Evolutionary conservation across 2,797 vertebrate genomes (phyloP).

Genomic region (Aulostomus chinensis): DNA sequence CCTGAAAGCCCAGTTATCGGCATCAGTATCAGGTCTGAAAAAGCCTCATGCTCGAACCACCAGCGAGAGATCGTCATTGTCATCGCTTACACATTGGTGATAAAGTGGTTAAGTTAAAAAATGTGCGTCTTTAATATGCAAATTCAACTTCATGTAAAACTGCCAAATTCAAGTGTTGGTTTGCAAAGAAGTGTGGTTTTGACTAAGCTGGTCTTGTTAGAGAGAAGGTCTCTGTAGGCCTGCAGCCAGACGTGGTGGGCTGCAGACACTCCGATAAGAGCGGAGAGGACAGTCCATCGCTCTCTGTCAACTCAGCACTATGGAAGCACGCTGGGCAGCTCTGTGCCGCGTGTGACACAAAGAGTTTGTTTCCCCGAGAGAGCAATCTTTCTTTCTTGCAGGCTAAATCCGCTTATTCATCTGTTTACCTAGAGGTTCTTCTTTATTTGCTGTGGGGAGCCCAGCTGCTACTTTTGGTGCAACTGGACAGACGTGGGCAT

Average conservation of each 20-base stretch:
- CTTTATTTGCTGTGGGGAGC: slow-evolving; percentile 43
- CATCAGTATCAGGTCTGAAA: no score
- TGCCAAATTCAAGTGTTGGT: slow-evolving; percentile 8
- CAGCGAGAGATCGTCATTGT: not conserved
- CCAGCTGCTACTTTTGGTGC: slow-evolving; percentile 35
- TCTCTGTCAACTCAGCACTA: slow-evolving; percentile 59
- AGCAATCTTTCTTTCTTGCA: slow-evolving; percentile 59
- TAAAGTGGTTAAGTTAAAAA: not conserved
- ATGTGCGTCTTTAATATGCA: slow-evolving; percentile 8
- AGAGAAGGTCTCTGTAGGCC: slow-evolving; percentile 48
- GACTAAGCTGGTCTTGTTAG: no score
- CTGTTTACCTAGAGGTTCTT: slow-evolving; percentile 59
- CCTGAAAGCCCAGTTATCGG: no score
- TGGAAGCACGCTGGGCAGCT: slow-evolving; percentile 42
- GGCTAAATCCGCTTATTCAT: slow-evolving; percentile 64
- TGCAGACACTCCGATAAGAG: slow-evolving; percentile 71
- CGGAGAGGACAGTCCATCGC: slow-evolving; percentile 58
- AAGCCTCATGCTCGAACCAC: no score
- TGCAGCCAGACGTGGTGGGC: slow-evolving; percentile 55
- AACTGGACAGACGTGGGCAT: slow-evolving; percentile 21
- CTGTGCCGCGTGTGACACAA: slow-evolving; percentile 53
- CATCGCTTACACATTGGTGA: not conserved
- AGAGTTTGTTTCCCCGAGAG: slow-evolving; percentile 55
- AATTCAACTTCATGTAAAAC: slow-evolving; percentile 8
- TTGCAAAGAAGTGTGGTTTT: not conserved